Evolutionary conservation across 53 echinoderm and acorn worm species (phyloP), one percentile per base, ranked within the genome.

Genomic region (Hippasteria phrygiana): DNA sequence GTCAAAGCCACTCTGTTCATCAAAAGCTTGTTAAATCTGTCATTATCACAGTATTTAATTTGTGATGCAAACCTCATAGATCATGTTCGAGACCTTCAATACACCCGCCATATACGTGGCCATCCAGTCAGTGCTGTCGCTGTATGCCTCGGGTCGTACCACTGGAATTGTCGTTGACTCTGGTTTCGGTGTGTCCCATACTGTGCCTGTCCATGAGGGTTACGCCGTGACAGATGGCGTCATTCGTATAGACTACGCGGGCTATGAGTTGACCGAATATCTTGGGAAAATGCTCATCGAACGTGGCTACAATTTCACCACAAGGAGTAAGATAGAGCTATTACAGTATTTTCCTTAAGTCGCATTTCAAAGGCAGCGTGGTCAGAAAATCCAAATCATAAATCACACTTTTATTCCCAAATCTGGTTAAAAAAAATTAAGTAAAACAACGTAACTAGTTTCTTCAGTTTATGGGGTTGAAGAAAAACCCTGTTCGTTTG

Each of bases 81-180:
- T 97, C 28, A 93, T 97, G 81, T 97, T 97, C 66, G 97, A 97
- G 90, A 97, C 93, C 36, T 97, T 97, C 82, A 93, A 92, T 45
- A 88, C 89, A 48, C 95, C 93, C 32, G 91, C 91, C 17, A 76
- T 94, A 55, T 93, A 89, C 79, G 90, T 95, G 2, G 92, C 89
- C 18, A 93, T 93, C 66, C 95, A 97, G 69, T 94, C 97, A 22
- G 93, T 93, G 33, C 89, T 97, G 50, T 92, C 97, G 5, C 95
- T 97, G 62, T 97, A 94, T 71, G 93, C 97, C 32, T 91, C 91
- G 12, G 92, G 93, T 67, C 93, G 95, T 51, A 95, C 95, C 27
- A 90, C 93, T 65, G 96, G 96, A 33, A 88, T 97, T 54, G 93
- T 97, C 62, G 40, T 93, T 18, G 95, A 96, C 79, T 90, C 90